Evolutionary conservation across 2,113 vertebrate genomes (phyloP), one percentile per base, ranked within the genome.

Genomic region (Thunnus thynnus): DNA sequence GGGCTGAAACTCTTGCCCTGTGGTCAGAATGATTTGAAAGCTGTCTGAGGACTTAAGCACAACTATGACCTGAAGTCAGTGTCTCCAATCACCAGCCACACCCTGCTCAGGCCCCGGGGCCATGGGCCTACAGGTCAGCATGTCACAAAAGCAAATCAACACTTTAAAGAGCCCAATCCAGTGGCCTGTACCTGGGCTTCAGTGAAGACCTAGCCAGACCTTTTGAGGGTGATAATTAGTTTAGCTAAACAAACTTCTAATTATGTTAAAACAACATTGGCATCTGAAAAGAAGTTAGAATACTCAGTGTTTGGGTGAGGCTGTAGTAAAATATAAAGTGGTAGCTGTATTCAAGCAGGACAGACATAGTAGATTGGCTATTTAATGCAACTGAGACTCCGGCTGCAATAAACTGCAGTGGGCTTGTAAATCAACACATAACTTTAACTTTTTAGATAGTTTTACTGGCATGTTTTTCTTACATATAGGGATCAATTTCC

Each of bases 191-290:
- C 13, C 16, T 60, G 1, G 50, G 41, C 61, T 44, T 78, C 69
- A 88, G 57, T 68, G 54, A 81, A 52, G 85, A 58, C 68, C 76
- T 1, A 18, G 64, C 50, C 81, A 78, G 62, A 63, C 54, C 83
- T 80, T 85, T 72, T 78, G 70, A 88, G 61, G 70, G 57, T 61
- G 86, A 78, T 75, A 88, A 91, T 92, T 93, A 93, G 86, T 62
- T 89, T 64, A 82, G 62, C 90, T 91, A 91, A 94, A 94, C 91
- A 92, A 93, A 94, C 92, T 89, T 90, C 87, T 93, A 89, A 93
- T 94, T 93, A 93, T 85, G 88, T 75, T 93, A 88, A 88, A 93
- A 91, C 78, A 92, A 92, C 91, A 89, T n/a, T 84, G 82, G 70
- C 69, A 61, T 72, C 56, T 55, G 63, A 90, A 89, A 81, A 85